Percentiles rank a stretch among this genome's conserved stretches.
These are phyloP conservation scores for Brachynemurus nebulosus DNA, from an alignment of 2,888 invertebrate genomes.

Conservation along the genomic window DNA sequence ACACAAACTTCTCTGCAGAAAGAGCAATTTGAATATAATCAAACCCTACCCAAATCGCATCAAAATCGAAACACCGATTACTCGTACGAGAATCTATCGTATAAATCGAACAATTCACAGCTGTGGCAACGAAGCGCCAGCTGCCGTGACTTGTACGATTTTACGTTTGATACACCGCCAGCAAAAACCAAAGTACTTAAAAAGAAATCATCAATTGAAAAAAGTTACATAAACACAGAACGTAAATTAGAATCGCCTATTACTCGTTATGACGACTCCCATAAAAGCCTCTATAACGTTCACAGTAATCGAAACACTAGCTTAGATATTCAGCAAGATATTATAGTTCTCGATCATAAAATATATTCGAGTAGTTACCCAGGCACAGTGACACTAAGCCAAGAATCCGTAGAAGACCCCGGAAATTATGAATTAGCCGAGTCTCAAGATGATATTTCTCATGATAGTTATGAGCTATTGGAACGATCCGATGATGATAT, in stretches of 20 bases:
- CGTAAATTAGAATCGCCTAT: conserved; percentile 51
- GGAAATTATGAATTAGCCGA: conserved; percentile 48
- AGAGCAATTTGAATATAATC: conserved; percentile 20
- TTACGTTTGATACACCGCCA: conserved; percentile 56
- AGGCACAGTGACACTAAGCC: conserved; percentile 54
- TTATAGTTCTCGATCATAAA: conserved; percentile 48
- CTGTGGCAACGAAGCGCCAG: conserved; percentile 66
- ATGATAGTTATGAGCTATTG: conserved; percentile 75
- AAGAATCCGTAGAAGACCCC: conserved; percentile 49
- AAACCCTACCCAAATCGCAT: conserved; percentile 7
- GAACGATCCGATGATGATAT: conserved; percentile 59
- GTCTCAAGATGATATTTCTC: conserved; percentile 75
- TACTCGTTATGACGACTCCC: conserved; percentile 56
- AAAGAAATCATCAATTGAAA: conserved; percentile 28
- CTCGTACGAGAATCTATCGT: conserved; percentile 21
- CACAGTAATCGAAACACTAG: conserved; percentile 45
- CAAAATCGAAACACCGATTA: conserved; percentile 25
- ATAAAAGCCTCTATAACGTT: conserved; percentile 45
- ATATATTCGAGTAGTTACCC: conserved; percentile 80
- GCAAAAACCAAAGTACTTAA: conserved; percentile 40
- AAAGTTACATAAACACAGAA: conserved; percentile 30
- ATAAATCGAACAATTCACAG: conserved; percentile 21
- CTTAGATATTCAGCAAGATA: conserved; percentile 54
- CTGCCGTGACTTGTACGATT: conserved; percentile 69
- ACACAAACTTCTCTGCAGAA: conserved; percentile 24